Conservation (phyloP, 1,140 invertebrate species). For the Mercenaria mercenaria region DNA sequence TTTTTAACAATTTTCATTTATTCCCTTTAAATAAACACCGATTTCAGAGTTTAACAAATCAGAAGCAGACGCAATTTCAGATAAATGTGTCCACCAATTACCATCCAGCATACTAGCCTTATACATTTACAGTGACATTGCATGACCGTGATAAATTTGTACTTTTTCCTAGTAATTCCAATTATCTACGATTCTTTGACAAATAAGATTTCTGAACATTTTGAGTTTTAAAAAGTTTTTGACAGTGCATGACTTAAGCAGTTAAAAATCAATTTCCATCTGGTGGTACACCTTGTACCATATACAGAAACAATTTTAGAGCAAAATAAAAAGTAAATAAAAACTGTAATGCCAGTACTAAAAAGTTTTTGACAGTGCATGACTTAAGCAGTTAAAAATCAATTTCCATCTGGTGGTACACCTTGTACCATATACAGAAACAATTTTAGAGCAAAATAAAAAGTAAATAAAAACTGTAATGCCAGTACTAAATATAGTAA, state of each 20-base stretch:
- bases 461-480: too few species aligned
- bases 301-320: too few species aligned
- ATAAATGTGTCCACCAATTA: not conserved
- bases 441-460: too few species aligned
- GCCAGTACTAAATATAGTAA: too few species aligned
- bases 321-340: too few species aligned
- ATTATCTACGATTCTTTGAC: not conserved
- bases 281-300: not conserved
- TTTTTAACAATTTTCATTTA: too few species aligned
- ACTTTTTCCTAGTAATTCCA: conserved; percentile 29
- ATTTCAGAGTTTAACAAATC: not conserved
- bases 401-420: too few species aligned
- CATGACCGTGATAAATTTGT: not conserved
- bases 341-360: too few species aligned
- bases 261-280: conserved; percentile 57
- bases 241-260: not conserved
- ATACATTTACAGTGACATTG: not conserved
- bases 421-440: too few species aligned
- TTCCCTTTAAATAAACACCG: not conserved
- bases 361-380: too few species aligned
- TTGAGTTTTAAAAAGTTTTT: not conserved
- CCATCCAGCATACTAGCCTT: not conserved
- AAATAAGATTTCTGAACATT: not conserved
- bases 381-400: too few species aligned
- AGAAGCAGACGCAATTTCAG: conserved; percentile 27